Conservation (phyloP, 2,888 invertebrate species). For the Macrophya annulata region DNA sequence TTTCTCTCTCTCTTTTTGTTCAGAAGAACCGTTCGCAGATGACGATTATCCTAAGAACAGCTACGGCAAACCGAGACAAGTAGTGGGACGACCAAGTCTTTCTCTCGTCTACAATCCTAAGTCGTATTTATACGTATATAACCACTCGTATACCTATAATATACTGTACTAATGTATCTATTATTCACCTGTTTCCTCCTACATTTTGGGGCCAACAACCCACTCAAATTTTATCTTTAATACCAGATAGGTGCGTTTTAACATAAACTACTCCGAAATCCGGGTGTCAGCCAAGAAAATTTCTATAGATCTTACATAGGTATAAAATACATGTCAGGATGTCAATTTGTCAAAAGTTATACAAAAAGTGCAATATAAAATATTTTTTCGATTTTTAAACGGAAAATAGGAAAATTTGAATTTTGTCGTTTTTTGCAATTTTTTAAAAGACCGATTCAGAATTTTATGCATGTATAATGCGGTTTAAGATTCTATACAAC, state of each 20-base stretch:
- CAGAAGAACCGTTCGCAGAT: background rate
- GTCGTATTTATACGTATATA: constrained; percentile 8
- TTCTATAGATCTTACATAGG: background rate
- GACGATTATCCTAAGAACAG: background rate
- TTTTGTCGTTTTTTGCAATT: background rate
- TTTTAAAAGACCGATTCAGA: background rate
- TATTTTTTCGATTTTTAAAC: background rate
- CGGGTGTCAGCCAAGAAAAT: background rate
- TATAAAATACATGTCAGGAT: background rate
- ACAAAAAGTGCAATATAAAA: background rate
- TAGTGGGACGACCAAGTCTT: background rate
- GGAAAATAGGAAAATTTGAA: too few relatives aligned
- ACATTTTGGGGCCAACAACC: constrained; percentile 5
- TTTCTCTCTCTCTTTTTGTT: background rate
- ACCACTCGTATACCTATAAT: background rate
- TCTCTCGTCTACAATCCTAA: background rate
- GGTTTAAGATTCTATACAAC: background rate
- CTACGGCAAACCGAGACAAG: background rate
- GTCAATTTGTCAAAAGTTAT: background rate
- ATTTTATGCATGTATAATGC: background rate
- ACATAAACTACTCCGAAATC: background rate
- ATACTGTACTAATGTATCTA: background rate
- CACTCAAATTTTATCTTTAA: background rate
- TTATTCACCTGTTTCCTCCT: constrained; percentile 16
- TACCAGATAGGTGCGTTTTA: background rate